Conservation (phyloP, 2,888 invertebrate species). For the Metellina segmentata region DNA sequence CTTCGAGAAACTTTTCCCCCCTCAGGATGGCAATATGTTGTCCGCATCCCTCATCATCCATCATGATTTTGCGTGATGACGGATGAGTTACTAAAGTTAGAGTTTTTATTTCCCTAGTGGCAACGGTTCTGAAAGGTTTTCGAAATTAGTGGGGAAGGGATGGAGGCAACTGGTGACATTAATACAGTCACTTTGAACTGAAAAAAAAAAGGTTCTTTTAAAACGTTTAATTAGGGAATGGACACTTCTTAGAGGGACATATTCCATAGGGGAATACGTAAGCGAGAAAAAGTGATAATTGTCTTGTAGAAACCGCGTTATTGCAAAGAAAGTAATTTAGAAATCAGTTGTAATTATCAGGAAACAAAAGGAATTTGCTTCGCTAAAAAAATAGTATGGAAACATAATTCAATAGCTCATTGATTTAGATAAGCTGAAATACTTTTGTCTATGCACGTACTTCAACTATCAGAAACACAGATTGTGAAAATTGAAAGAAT, state of each 20-base stretch:
- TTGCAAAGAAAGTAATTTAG: too few species aligned
- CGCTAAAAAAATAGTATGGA: too few species aligned
- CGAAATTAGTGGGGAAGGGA: constrained; percentile 4
- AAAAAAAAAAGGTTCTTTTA: not conserved
- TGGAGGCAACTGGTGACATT: not conserved
- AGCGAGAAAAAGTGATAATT: not conserved
- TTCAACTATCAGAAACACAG: too few species aligned
- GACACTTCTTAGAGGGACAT: not conserved
- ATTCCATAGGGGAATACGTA: not conserved
- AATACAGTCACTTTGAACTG: not conserved
- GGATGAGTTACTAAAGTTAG: constrained; percentile 25
- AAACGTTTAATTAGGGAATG: not conserved
- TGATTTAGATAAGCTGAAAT: too few species aligned
- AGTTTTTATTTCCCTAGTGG: constrained; percentile 20
- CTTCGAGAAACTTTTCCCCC: not conserved
- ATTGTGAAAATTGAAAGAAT: too few species aligned
- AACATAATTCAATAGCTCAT: too few species aligned
- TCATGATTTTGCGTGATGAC: constrained; percentile 40
- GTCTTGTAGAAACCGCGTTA: not conserved
- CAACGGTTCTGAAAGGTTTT: constrained; percentile 24
- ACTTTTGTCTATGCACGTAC: too few species aligned
- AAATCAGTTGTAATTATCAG: too few species aligned
- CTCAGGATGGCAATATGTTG: not conserved
- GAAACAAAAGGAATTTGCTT: too few species aligned
- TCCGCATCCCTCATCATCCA: constrained; percentile 32